Percentiles rank a stretch among this genome's conserved stretches.
Conservation (phyloP, 2,888 invertebrate genomes). For the Ischnus inquisitorius region DNA sequence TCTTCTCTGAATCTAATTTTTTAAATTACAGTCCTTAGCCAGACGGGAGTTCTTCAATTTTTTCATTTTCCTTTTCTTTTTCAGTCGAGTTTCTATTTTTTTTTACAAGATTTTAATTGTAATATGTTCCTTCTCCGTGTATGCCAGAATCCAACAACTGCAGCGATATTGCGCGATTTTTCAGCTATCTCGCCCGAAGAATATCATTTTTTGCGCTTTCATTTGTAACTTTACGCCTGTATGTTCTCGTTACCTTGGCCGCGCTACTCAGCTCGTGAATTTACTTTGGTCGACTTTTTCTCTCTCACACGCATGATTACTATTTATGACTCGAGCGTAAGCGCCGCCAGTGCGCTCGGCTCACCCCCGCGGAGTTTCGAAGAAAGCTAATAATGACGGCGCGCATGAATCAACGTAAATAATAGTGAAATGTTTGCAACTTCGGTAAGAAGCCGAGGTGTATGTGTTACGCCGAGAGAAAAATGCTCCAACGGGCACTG, state of each 20-base stretch:
- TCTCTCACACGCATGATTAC: conserved; percentile 60
- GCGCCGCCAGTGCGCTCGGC: conserved; percentile 21
- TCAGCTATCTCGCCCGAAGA: conserved; percentile 14
- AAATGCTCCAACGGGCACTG: conserved; percentile 9
- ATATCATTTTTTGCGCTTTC: conserved; percentile 56
- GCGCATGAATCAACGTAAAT: conserved; percentile 60
- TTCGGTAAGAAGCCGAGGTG: conserved; percentile 39
- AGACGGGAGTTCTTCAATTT: too few species aligned
- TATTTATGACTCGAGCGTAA: conserved; percentile 62
- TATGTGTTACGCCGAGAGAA: not conserved
- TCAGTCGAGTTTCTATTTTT: not conserved
- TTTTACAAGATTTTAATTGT: not conserved
- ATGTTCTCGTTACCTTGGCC: conserved; percentile 58
- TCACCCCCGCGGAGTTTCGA: conserved; percentile 55
- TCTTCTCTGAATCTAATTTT: too few species aligned
- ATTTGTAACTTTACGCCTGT: conserved; percentile 60
- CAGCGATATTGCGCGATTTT: not conserved
- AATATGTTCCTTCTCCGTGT: not conserved
- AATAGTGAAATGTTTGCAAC: conserved; percentile 54
- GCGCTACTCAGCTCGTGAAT: conserved; percentile 41
- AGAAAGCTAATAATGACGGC: conserved; percentile 61
- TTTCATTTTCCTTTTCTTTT: too few species aligned
- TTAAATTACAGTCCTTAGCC: too few species aligned
- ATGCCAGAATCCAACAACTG: not conserved
- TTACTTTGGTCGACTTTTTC: conserved; percentile 60